Evolutionary conservation across 2,113 vertebrate species (phyloP), one percentile per base, ranked within the genome.

Genomic region (Psettodes erumei): DNA sequence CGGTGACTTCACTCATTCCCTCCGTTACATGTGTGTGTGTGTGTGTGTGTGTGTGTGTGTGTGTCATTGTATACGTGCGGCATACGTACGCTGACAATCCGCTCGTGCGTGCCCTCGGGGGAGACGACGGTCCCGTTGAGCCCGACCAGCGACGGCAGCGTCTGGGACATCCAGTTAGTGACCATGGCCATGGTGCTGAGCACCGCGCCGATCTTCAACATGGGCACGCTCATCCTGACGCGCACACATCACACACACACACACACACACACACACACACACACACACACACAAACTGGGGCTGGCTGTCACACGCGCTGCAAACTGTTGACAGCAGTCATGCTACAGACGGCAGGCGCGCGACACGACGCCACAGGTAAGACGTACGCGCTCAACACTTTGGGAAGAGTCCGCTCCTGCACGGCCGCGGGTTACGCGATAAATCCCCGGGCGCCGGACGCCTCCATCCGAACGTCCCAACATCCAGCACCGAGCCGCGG

Each of bases 91-190:
- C 93, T 93, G 86, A 93, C 89, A 71, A 94, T 90, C 12, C 90
- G 87, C 86, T 94, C 90, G 0, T 93, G 89, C 16, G 84, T 94
- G 35, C 93, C 93, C 5, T 93, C 92, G 0, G 89, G 64, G 16
- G 84, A 88, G 19, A 91, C 73, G 80, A 73, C 53, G 66, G 95
- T 96, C 85, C 92, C 94, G 58, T 98, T 96, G 74, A 98, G 94
- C 92, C 96, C 96, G 66, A 96, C 95, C 84, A 98, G 93, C 37
- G 95, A 96, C 11, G 96, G 96, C 78, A 98, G 95, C 18, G 94
- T 97, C 94, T 97, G 96, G 91, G 97, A 98, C 96, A 98, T 97
- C 97, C 97, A 97, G 94, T 96, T 98, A 59, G 96, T 96, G 45
- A 99, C 95, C 95, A 98, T 96, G 67, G 97, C 96, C 96, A 98